phyloP scores from a whole-genome alignment of 2,113 vertebrate species.

The Phylloscopus whistleri region DNA sequence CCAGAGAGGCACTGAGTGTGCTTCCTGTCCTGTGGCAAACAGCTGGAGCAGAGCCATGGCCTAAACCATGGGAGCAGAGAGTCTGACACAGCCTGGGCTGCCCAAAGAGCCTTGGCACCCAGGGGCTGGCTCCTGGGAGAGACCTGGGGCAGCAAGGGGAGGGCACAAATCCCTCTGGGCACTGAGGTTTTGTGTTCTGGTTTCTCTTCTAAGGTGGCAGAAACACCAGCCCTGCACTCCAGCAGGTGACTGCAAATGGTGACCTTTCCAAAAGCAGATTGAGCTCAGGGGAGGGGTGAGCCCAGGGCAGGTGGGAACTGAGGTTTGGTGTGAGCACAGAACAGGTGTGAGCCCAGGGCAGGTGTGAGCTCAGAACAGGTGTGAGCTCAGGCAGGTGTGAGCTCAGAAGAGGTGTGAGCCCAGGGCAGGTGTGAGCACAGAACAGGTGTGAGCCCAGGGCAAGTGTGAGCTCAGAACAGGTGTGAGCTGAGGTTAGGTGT shows the following conservation, averaged over 20 bases:
- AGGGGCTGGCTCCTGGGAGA: neutral
- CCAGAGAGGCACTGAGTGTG: neutral
- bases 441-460: too few species aligned
- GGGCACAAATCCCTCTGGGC: fast-evolving
- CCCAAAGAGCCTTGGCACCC: too few species aligned
- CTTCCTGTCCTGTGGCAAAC: neutral
- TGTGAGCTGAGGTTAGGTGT: too few species aligned
- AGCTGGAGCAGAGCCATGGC: neutral
- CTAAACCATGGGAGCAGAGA: fast-evolving
- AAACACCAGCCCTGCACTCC: neutral
- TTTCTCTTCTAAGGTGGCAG: neutral
- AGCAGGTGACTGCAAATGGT: neutral
- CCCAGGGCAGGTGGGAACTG: neutral
- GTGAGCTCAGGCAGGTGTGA: too few species aligned
- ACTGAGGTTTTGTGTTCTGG: too few species aligned
- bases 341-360: neutral
- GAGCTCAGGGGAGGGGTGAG: neutral
- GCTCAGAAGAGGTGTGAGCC: too few species aligned
- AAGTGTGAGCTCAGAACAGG: too few species aligned
- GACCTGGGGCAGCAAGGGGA: fast-evolving
- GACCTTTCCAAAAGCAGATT: neutral
- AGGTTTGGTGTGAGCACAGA: too few species aligned
- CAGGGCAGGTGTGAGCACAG: too few species aligned
- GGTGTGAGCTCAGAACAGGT: too few species aligned
- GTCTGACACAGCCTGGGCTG: fast-evolving